Evolutionary conservation across 2,888 invertebrate species (phyloP), one percentile per base, ranked within the genome.

Genomic region (Parthenolecanium corni): DNA sequence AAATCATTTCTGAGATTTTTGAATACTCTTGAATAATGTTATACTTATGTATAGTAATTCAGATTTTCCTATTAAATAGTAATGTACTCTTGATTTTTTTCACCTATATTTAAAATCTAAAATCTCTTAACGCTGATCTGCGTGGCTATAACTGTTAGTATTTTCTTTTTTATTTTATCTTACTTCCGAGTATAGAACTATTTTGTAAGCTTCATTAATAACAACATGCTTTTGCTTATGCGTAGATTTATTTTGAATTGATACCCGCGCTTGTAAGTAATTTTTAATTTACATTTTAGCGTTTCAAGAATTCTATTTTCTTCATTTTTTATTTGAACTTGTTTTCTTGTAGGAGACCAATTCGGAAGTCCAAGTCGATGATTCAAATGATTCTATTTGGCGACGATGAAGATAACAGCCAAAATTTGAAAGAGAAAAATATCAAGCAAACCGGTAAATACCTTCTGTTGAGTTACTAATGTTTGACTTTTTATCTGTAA

Each of bases 381-480:
- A 82, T 95, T 67, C 91, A 93, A 73, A 80, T 89, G 63, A 81
- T 94, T 70, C 76, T 95, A 20, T 91, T 91, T 75, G 89, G 90
- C 40, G 86, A 86, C 72, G 84, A 85, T 66, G 80, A 78, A 67
- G 82, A 80, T 66, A 83, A 84, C 66, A 82, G 80, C 66, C 83
- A 84, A 71, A 90, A 92, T 69, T 78, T 87, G 14, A 87, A 94
- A 72, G 90, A 88, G 66, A 98, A 98, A 75, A 98, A 98, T 77
- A 91, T 98, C 57, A 85, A 89, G 66, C 97, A 97, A 77, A 98
- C 98, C 64, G 78, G 78, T 77, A 68, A 61, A n/a, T n/a, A n/a
- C 67, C 66, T 23, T 42, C 56, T 49, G 49, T 46, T 24, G 24
- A n/a, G n/a, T n/a, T n/a, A n/a, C n/a, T n/a, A n/a, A n/a, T n/a